Conservation (phyloP, 2,888 invertebrate genomes). For the Blastobasis lacticolella region DNA sequence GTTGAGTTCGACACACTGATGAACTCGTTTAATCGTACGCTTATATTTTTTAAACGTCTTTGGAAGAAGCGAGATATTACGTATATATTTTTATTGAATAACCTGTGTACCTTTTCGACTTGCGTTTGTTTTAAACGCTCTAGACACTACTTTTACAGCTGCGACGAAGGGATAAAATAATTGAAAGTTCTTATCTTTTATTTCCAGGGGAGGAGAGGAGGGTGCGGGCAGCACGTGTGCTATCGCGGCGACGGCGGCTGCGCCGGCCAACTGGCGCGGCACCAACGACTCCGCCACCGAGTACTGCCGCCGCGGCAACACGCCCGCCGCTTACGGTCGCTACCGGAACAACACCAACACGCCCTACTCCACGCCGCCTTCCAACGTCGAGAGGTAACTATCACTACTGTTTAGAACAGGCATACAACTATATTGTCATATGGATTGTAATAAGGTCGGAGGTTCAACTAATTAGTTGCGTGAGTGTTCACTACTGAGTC, state of each 20-base stretch:
- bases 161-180: not conserved
- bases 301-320: conserved; percentile 66
- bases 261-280: conserved; percentile 65
- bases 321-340: conserved; percentile 71
- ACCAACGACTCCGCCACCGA: conserved; percentile 69
- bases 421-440: too few relatives aligned
- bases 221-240: conserved; percentile 60
- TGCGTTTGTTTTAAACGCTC: not conserved
- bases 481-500: too few relatives aligned
- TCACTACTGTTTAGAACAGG: not conserved
- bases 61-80: too few relatives aligned
- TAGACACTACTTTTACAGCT: not conserved
- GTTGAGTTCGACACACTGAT: too few relatives aligned
- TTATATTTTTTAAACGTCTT: too few relatives aligned
- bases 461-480: too few relatives aligned
- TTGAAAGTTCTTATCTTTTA: not conserved
- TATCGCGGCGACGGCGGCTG: conserved; percentile 61
- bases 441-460: too few relatives aligned
- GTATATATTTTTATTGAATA: too few relatives aligned
- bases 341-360: conserved; percentile 71
- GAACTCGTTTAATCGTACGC: too few relatives aligned
- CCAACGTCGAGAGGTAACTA: conserved; percentile 58
- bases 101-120: too few relatives aligned
- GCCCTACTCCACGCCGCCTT: conserved; percentile 62
- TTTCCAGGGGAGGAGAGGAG: conserved; percentile 59